Conservation (phyloP, 2,888 invertebrate species). For the Patella ulyssiponensis region DNA sequence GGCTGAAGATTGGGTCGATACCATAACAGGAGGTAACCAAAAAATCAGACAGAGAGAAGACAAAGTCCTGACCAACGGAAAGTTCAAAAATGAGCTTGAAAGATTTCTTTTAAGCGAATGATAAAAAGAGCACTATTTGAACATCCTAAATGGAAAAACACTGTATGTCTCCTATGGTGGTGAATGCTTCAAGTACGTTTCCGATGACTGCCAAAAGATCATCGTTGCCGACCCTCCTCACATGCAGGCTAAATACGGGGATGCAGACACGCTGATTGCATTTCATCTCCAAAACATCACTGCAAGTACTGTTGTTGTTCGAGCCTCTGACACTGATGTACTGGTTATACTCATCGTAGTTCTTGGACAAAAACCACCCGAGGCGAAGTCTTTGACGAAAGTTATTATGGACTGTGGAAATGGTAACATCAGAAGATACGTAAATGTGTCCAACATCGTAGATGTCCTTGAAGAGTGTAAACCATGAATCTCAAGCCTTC, state of each 20-base stretch:
- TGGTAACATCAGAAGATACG: conserved; percentile 22
- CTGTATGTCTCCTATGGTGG: neutral
- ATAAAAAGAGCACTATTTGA: neutral
- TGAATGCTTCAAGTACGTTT: neutral
- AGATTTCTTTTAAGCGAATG: neutral
- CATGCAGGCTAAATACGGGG: too few relatives aligned
- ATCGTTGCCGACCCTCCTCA: too few relatives aligned
- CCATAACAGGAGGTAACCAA: conserved; percentile 4
- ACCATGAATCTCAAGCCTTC: conserved; percentile 26
- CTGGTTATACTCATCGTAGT: conserved; percentile 21
- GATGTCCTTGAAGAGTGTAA: conserved; percentile 8
- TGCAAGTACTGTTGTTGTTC: conserved; percentile 9
- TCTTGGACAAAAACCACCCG: neutral
- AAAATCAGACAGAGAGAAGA: neutral
- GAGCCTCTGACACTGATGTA: conserved; percentile 26
- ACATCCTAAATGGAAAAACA: conserved; percentile 16
- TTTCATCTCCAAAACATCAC: neutral
- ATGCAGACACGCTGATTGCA: neutral
- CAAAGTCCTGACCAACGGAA: conserved; percentile 6
- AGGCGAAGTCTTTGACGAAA: neutral
- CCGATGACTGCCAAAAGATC: neutral
- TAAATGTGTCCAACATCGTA: conserved; percentile 21
- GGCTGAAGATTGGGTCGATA: neutral
- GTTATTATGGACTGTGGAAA: conserved; percentile 25
- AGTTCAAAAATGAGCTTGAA: neutral